Evolutionary conservation across 2,888 invertebrate species (phyloP).

Genomic region (Lithophane socia): DNA sequence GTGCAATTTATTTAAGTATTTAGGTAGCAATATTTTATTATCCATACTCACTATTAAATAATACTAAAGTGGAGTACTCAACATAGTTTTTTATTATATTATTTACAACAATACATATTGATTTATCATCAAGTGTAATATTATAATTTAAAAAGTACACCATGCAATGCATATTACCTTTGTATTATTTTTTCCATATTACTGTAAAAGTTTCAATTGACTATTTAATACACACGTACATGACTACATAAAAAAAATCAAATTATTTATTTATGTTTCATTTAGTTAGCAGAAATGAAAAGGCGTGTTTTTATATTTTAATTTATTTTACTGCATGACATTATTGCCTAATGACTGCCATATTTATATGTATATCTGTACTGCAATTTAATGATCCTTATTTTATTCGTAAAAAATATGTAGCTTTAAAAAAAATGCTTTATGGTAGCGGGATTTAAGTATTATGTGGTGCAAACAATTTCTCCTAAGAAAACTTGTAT

Average conservation of each 20-base stretch:
- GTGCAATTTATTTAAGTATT: neutral
- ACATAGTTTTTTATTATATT: neutral
- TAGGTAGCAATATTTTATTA: neutral
- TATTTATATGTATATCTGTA: slow-evolving; percentile 40
- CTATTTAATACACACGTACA: neutral
- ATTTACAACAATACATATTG: neutral
- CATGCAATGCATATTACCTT: neutral
- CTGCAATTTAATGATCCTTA: slow-evolving; percentile 20
- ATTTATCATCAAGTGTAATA: slow-evolving; percentile 12
- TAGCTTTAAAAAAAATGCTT: neutral
- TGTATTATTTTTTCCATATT: neutral
- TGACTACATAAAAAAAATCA: neutral
- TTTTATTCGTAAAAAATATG: slow-evolving; percentile 23
- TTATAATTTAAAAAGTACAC: slow-evolving; percentile 1
- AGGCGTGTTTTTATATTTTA: slow-evolving; percentile 79
- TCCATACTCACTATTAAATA: neutral
- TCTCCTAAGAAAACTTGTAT: neutral
- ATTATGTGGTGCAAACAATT: slow-evolving; percentile 17
- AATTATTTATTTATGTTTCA: neutral
- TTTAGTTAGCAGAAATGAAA: slow-evolving; percentile 76
- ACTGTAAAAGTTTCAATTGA: slow-evolving; percentile 5
- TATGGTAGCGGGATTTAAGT: slow-evolving; percentile 21
- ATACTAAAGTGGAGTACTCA: neutral
- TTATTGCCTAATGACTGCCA: slow-evolving; percentile 57
- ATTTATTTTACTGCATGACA: slow-evolving; percentile 59